Evolutionary conservation across 2,888 invertebrate genomes (phyloP).

Genomic region (Cantharis rufa): DNA sequence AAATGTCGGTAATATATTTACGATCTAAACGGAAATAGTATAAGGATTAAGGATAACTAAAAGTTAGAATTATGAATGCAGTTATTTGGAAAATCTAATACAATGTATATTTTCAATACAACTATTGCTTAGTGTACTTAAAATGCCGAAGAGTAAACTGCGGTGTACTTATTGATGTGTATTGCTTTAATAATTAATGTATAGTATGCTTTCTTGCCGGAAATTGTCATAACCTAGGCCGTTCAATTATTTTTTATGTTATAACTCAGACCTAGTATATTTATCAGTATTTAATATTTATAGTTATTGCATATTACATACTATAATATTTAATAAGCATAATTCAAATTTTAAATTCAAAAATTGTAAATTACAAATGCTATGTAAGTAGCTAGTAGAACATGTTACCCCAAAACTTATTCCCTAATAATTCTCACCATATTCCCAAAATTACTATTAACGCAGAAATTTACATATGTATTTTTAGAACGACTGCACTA

Average conservation of each 20-base stretch:
- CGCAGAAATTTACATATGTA: too few relatives aligned
- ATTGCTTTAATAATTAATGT: conserved; percentile 16
- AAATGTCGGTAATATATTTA: not conserved
- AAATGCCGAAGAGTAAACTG: not conserved
- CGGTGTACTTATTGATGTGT: conserved; percentile 10
- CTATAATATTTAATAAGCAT: not conserved
- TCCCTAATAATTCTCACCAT: too few relatives aligned
- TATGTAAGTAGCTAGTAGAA: too few relatives aligned
- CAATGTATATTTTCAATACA: not conserved
- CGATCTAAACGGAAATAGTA: not conserved
- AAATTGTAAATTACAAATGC: not conserved
- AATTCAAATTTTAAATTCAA: not conserved
- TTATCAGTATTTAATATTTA: not conserved
- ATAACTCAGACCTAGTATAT: not conserved
- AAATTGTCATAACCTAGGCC: conserved; percentile 3
- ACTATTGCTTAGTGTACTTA: not conserved
- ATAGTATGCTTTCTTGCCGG: conserved; percentile 16
- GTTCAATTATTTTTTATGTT: not conserved
- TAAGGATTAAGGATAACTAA: not conserved
- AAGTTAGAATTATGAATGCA: not conserved
- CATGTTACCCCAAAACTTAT: too few relatives aligned
- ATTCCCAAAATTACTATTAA: too few relatives aligned
- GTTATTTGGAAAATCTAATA: not conserved
- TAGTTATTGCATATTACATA: not conserved
- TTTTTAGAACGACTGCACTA: too few relatives aligned